Evolutionary conservation across 2,113 vertebrate species (phyloP).

Genomic region (Dunckerocampus dactyliophorus): DNA sequence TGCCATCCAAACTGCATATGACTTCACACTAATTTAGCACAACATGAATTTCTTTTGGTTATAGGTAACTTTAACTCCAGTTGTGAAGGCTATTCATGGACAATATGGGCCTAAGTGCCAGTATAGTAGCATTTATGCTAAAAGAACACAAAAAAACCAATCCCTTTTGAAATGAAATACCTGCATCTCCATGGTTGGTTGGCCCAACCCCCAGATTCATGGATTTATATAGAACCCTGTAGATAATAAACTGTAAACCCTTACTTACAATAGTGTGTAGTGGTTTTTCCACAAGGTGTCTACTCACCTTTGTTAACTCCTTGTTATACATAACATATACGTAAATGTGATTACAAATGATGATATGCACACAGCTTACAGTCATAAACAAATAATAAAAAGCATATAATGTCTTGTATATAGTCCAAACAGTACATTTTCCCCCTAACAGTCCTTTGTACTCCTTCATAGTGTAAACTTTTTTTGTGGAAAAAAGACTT

Average conservation of each 20-base stretch:
- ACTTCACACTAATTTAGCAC: slow-evolving; percentile 10
- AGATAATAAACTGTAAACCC: slow-evolving; percentile 38
- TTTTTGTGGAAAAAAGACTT: slow-evolving; percentile 24
- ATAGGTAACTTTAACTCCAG: slow-evolving; percentile 19
- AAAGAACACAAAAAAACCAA: slow-evolving; percentile 22
- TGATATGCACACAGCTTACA: slow-evolving; percentile 95
- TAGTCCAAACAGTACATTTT: slow-evolving; percentile 67
- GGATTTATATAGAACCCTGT: slow-evolving; percentile 43
- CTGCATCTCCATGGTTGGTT: slow-evolving; percentile 14
- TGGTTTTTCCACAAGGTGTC: slow-evolving; percentile 45
- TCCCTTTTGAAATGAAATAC: slow-evolving; percentile 47
- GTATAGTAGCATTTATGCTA: slow-evolving; percentile 25
- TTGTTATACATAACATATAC: slow-evolving; percentile 80
- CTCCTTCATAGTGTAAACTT: slow-evolving; percentile 69
- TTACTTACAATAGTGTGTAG: slow-evolving; percentile 42
- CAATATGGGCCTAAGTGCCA: slow-evolving; percentile 25
- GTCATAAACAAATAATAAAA: slow-evolving; percentile 87
- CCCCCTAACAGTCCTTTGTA: slow-evolving; percentile 66
- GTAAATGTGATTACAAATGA: slow-evolving; percentile 95
- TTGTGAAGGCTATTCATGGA: slow-evolving; percentile 22
- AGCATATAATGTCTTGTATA: slow-evolving; percentile 88
- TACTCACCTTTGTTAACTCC: slow-evolving; percentile 78
- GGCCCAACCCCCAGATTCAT: slow-evolving; percentile 31
- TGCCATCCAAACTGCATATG: background rate
- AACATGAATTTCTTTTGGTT: slow-evolving; percentile 24